Conservation (phyloP, 2,113 vertebrate species). For the Shinisaurus crocodilurus region DNA sequence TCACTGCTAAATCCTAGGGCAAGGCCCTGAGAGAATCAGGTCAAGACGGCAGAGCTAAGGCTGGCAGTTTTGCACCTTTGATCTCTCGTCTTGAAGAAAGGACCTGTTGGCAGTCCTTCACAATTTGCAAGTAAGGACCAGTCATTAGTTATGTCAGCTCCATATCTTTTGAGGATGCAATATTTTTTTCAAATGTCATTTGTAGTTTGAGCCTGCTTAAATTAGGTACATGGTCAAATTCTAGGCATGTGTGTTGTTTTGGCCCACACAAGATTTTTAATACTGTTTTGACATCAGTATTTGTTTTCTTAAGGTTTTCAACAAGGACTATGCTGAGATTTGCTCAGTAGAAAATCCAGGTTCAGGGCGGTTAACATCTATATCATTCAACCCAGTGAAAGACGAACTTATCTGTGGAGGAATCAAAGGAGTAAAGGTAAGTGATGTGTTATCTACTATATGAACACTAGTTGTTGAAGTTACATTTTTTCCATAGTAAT, state of each 20-base stretch:
- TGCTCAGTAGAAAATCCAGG: slow-evolving; percentile 23
- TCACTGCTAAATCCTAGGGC: too few species aligned
- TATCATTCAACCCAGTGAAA: slow-evolving; percentile 43
- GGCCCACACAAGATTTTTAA: neutral
- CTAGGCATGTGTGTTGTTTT: neutral
- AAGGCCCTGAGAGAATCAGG: too few species aligned
- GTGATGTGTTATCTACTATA: neutral
- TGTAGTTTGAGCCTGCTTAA: neutral
- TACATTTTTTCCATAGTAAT: neutral
- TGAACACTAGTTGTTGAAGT: neutral
- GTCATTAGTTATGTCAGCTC: too few species aligned
- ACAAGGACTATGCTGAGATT: slow-evolving; percentile 41
- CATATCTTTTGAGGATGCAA: neutral
- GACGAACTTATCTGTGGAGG: slow-evolving; percentile 49
- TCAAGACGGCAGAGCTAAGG: too few species aligned
- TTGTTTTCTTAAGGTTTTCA: slow-evolving; percentile 38
- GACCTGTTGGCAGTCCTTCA: too few species aligned
- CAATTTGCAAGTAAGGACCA: neutral
- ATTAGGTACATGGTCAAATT: neutral
- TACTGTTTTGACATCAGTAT: neutral
- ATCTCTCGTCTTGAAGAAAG: too few species aligned
- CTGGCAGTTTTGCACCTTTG: too few species aligned
- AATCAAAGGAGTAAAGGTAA: slow-evolving; percentile 43
- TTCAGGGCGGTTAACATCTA: slow-evolving; percentile 7
- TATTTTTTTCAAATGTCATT: neutral